A percentile compares a stretch with the other conserved stretches of the same genome.
phyloP scores from a whole-genome alignment of 2,888 invertebrate species.

The Leucoptera coffeella region DNA sequence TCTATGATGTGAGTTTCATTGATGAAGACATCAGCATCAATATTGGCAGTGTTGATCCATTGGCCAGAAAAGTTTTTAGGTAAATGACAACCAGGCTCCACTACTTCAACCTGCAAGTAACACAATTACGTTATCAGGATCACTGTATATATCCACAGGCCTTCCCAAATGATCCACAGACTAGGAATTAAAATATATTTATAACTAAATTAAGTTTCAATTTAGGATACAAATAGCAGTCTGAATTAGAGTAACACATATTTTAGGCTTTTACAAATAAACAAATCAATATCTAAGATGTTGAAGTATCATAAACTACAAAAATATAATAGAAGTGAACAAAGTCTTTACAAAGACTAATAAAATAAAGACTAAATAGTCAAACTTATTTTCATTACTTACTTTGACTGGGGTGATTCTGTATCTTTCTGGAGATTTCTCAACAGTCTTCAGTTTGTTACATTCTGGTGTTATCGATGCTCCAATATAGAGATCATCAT shows the following conservation, averaged over 20 bases:
- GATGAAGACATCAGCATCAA: slow-evolving; percentile 88
- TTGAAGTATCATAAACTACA: no score
- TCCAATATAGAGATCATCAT: slow-evolving; percentile 87
- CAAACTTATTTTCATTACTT: slow-evolving; percentile 4
- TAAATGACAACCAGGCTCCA: slow-evolving; percentile 84
- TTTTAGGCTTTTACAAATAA: no score
- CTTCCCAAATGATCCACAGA: slow-evolving; percentile 93
- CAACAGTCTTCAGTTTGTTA: slow-evolving; percentile 85
- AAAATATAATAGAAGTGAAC: no score
- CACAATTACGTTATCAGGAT: slow-evolving; percentile 78
- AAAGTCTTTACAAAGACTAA: no score
- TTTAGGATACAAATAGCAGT: no score
- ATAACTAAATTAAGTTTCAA: no score
- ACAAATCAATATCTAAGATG: no score
- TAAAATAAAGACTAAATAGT: neutral
- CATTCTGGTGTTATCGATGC: slow-evolving; percentile 93
- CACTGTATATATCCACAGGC: slow-evolving; percentile 93
- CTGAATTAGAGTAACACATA: no score
- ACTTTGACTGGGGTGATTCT: slow-evolving; percentile 73
- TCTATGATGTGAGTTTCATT: slow-evolving; percentile 96
- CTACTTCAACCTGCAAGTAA: slow-evolving; percentile 66
- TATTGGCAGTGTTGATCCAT: slow-evolving; percentile 97
- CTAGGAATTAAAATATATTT: no score
- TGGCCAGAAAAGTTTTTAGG: slow-evolving; percentile 91
- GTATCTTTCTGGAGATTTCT: slow-evolving; percentile 87